These are phyloP conservation scores for Lasioglossum vierecki DNA, from an alignment of 2,888 invertebrate species.

Conservation along the genomic window DNA sequence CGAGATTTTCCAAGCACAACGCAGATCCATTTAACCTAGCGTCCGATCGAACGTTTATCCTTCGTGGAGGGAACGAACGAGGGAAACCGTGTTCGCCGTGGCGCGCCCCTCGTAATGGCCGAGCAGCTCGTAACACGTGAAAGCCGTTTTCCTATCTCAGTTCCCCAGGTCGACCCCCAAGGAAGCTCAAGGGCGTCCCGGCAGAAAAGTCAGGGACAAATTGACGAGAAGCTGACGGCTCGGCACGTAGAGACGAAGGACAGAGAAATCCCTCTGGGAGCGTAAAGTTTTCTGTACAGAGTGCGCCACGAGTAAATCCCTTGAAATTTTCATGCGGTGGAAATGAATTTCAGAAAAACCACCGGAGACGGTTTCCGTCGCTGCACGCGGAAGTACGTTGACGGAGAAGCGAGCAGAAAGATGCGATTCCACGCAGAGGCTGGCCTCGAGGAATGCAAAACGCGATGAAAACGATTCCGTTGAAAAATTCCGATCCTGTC, in stretches of 20 bases:
- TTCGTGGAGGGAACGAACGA: not conserved
- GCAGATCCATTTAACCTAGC: not conserved
- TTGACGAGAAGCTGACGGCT: constrained; percentile 42
- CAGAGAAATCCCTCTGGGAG: constrained; percentile 28
- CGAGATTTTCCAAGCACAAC: not conserved
- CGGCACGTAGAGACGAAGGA: constrained; percentile 36
- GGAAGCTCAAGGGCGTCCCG: constrained; percentile 33
- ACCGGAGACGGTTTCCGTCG: not conserved
- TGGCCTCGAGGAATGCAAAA: not conserved
- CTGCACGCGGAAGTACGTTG: not conserved
- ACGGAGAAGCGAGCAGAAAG: not conserved
- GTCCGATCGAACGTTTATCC: constrained; percentile 29
- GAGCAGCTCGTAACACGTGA: constrained; percentile 53
- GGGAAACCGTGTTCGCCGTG: not conserved
- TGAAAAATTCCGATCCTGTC: not conserved
- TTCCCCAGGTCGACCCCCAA: constrained; percentile 35
- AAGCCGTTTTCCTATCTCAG: constrained; percentile 44
- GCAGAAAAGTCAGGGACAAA: constrained; percentile 38
- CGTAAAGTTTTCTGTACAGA: constrained; percentile 20
- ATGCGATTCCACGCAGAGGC: not conserved
- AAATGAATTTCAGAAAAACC: constrained; percentile 45
- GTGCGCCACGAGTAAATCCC: constrained; percentile 12
- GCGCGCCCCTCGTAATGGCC: constrained; percentile 15
- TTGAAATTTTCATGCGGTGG: constrained; percentile 42
- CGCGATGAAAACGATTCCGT: not conserved